phyloP scores from a whole-genome alignment of 2,797 vertebrate genomes.

The Mormyrus proboscirostris region DNA sequence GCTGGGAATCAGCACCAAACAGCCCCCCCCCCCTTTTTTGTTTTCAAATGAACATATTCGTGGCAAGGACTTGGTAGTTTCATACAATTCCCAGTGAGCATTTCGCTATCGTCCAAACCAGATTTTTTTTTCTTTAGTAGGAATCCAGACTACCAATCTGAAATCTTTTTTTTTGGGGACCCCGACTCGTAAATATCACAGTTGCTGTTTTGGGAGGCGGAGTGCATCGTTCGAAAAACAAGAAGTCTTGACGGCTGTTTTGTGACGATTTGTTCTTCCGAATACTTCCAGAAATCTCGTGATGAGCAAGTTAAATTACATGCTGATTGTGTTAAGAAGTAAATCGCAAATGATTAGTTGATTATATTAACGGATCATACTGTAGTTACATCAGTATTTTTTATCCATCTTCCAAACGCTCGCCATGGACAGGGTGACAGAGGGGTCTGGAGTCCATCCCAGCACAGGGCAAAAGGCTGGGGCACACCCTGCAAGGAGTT shows the following conservation, averaged over 20 bases:
- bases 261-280: background rate
- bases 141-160: background rate
- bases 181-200: background rate
- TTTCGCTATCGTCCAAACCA: background rate
- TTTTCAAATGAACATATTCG: slow-evolving; percentile 6
- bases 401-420: background rate
- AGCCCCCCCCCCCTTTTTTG: background rate
- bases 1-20: background rate
- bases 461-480: background rate
- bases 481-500: background rate
- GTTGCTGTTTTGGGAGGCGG: background rate
- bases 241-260: background rate
- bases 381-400: background rate
- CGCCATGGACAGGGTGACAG: background rate
- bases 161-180: background rate
- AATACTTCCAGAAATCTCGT: background rate
- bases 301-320: background rate
- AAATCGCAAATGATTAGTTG: background rate
- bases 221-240: background rate
- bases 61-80: slow-evolving; percentile 5
- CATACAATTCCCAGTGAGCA: slow-evolving; percentile 7
- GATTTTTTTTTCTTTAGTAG: background rate
- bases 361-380: background rate
- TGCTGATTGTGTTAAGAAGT: background rate
- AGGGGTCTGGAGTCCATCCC: background rate